Evolutionary conservation across 1,140 invertebrate genomes (phyloP).

Genomic region (Heterodera schachtii): DNA sequence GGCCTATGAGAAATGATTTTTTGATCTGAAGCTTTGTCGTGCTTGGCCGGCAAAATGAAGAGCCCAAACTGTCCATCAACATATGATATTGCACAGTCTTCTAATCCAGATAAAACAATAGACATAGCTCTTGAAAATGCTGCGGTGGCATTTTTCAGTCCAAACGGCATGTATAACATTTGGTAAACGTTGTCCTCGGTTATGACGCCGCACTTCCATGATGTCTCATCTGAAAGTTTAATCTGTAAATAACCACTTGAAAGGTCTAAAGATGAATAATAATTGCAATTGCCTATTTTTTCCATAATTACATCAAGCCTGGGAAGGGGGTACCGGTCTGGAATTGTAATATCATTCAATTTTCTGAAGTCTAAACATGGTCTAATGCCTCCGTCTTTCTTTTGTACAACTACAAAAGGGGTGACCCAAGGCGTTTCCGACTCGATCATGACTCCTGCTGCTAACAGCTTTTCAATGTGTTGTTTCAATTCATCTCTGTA

Average conservation of each 20-base stretch:
- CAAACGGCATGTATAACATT: slow-evolving; percentile 7
- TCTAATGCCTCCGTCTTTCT: slow-evolving; percentile 21
- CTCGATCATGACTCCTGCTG: neutral
- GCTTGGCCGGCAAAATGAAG: neutral
- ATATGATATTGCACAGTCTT: slow-evolving; percentile 1
- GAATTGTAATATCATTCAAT: slow-evolving; percentile 60
- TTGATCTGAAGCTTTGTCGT: neutral
- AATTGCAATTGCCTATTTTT: slow-evolving; percentile 5
- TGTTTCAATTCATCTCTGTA: neutral
- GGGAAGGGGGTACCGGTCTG: slow-evolving; percentile 70
- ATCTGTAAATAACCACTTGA: neutral
- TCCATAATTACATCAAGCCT: slow-evolving; percentile 66
- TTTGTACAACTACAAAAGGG: no score
- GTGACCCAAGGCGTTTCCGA: no score
- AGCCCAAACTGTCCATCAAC: neutral
- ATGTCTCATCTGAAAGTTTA: neutral
- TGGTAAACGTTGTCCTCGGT: slow-evolving; percentile 17
- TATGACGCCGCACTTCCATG: slow-evolving; percentile 13
- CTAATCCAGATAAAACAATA: neutral
- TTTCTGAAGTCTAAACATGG: slow-evolving; percentile 66
- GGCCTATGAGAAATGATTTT: neutral
- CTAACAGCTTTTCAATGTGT: slow-evolving; percentile 5
- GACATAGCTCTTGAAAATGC: neutral
- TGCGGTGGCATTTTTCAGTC: slow-evolving; percentile 12
- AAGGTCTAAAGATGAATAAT: slow-evolving; percentile 12